Evolutionary conservation across 1,140 invertebrate species (phyloP).

Genomic region (Lepidurus arcticus): DNA sequence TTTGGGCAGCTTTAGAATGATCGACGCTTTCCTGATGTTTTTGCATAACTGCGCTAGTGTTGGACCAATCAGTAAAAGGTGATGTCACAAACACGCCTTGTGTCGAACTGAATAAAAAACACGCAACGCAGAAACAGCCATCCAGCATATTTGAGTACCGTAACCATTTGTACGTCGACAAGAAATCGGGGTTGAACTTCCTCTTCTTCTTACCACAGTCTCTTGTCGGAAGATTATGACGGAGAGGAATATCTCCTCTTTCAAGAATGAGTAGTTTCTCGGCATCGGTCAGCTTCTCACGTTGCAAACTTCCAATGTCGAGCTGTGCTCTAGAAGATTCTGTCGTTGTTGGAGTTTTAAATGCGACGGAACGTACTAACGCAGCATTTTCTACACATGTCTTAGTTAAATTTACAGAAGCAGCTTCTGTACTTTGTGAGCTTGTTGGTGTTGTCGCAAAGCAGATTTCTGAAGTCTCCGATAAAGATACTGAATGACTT

Average conservation of each 20-base stretch:
- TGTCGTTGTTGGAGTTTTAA: not conserved
- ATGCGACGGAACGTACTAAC: not conserved
- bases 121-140: not conserved
- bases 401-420: not conserved
- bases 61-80: conserved; percentile 16
- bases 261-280: not conserved
- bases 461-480: not conserved
- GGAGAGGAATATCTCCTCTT: not conserved
- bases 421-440: not conserved
- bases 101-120: not conserved
- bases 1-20: not conserved
- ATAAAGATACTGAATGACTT: not conserved
- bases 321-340: not conserved
- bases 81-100: not conserved
- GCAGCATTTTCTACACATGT: not conserved
- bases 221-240: not conserved
- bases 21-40: conserved; percentile 8
- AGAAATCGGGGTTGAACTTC: conserved; percentile 1
- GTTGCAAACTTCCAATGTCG: not conserved
- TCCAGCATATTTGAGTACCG: not conserved
- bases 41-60: conserved; percentile 4
- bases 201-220: not conserved
- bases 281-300: not conserved
- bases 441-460: not conserved
- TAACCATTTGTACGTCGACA: not conserved